Base-by-base conservation (phyloP, 2,113 vertebrate species). In the Diadophis punctatus region DNA sequence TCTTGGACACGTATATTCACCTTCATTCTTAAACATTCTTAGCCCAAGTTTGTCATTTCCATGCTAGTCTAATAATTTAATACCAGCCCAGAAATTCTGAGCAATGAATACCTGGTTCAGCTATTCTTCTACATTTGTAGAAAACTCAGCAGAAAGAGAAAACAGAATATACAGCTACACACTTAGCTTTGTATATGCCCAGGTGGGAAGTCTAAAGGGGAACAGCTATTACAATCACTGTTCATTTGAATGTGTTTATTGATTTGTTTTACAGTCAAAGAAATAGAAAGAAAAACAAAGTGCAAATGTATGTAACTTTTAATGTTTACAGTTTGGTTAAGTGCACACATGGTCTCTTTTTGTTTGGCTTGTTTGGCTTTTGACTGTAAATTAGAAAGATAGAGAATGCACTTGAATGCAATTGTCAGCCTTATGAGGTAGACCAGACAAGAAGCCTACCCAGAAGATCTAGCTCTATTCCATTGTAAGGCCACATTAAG, bases 41-140 rank as follows among this genome's bases (percentile, higher is more conserved):
- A 48, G 94, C 96, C 96, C 96, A 94, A 96, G 88, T 93, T 94
- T 96, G 96, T 95, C 91, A 96, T 90, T 96, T 87, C 92, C 90
- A 90, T 90, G 51, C 34, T 80, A 4, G 43, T 3, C 49, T 34
- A 90, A 74, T 53, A 39, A 55, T 30, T 91, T 46, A 39, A 52
- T 90, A 49, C n/a, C 8, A 25, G 52, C 22, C 12, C n/a, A 52
- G 8, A 34, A 74, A 34, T 49, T 74, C n/a, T 39, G 16, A 74
- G 34, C n/a, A 39, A 39, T 34, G 30, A 39, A 74, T 74, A 63
- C 16, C 68, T 18, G n/a, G n/a, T 74, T 74, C n/a, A 20, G n/a
- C 68, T 68, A 16, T 74, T 74, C 30, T n/a, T 34, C 14, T 18
- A 34, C 16, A 8, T 74, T 18, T 74, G 16, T 39, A 74, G 68